Evolutionary conservation across 2,888 invertebrate species (phyloP).

Genomic region (Orthonychiurus folsomi): DNA sequence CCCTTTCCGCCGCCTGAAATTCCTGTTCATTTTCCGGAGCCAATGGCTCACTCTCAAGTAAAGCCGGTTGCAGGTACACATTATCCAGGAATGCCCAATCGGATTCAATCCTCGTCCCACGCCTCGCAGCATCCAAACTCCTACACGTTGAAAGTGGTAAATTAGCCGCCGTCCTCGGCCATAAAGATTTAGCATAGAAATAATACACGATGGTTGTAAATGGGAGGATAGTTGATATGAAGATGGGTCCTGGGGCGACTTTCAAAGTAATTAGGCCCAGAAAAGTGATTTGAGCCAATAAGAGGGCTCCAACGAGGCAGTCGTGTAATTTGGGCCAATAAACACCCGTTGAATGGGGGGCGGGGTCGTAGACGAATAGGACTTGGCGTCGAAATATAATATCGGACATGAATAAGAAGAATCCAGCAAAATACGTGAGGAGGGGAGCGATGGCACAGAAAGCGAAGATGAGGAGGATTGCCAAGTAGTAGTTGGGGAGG

Average conservation of each 20-base stretch:
- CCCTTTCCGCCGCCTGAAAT: neutral
- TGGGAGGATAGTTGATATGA: neutral
- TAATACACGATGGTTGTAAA: neutral
- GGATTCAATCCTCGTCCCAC: too few species aligned
- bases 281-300: neutral
- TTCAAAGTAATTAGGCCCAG: constrained; percentile 4
- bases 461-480: constrained; percentile 4
- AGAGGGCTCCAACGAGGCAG: constrained; percentile 4
- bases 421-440: neutral
- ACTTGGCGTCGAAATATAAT: constrained; percentile 3
- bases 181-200: neutral
- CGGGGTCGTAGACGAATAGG: constrained; percentile 9
- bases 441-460: constrained; percentile 6
- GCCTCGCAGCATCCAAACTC: neutral
- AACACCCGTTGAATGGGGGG: neutral
- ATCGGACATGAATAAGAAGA: neutral
- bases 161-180: neutral
- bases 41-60: neutral
- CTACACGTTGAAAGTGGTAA: neutral
- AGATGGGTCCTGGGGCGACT: constrained; percentile 4
- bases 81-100: constrained; percentile 3
- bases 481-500: neutral
- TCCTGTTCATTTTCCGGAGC: neutral
- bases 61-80: constrained; percentile 4
- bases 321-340: constrained; percentile 4